A percentile compares a stretch with the other conserved stretches of the same genome.
phyloP scores from a whole-genome alignment of 2,797 vertebrate genomes.

The Aulostomus chinensis region DNA sequence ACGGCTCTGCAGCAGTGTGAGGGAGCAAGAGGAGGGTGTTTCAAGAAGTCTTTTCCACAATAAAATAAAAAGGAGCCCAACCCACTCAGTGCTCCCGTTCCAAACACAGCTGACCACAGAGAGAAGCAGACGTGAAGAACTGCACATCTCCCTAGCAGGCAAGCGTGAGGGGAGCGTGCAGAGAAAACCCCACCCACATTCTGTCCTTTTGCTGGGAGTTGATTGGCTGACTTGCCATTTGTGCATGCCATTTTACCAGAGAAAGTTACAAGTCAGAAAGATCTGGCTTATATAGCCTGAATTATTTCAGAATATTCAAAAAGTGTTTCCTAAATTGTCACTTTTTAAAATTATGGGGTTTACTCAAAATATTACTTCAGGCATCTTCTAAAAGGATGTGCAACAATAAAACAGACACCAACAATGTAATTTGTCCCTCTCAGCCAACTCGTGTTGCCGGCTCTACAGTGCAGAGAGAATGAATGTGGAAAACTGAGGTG shows the following conservation, averaged over 20 bases:
- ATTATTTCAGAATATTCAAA: no score
- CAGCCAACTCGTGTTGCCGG: no score
- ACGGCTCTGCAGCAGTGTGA: neutral
- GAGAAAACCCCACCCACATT: slow-evolving; percentile 38
- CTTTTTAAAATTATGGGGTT: no score
- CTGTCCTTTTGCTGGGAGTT: slow-evolving; percentile 6
- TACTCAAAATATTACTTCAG: no score
- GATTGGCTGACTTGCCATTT: slow-evolving; percentile 41
- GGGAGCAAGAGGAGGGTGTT: slow-evolving; percentile 1
- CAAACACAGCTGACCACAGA: slow-evolving; percentile 1
- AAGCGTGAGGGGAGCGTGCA: slow-evolving; percentile 40
- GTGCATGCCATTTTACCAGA: slow-evolving; percentile 46
- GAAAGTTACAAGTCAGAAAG: neutral
- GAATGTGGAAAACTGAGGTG: no score
- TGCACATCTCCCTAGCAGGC: slow-evolving; percentile 61
- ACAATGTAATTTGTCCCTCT: no score
- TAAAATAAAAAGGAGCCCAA: neutral
- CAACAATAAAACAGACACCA: no score
- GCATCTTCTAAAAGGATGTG: no score
- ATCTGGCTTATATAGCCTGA: neutral
- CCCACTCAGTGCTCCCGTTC: slow-evolving; percentile 9
- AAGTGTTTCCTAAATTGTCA: no score
- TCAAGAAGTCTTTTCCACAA: slow-evolving; percentile 14
- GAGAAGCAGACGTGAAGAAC: slow-evolving; percentile 71
- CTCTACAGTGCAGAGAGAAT: no score